Evolutionary conservation across 2,113 vertebrate genomes (phyloP), one percentile per base, ranked within the genome.

Genomic region (Pterocles gutturalis): DNA sequence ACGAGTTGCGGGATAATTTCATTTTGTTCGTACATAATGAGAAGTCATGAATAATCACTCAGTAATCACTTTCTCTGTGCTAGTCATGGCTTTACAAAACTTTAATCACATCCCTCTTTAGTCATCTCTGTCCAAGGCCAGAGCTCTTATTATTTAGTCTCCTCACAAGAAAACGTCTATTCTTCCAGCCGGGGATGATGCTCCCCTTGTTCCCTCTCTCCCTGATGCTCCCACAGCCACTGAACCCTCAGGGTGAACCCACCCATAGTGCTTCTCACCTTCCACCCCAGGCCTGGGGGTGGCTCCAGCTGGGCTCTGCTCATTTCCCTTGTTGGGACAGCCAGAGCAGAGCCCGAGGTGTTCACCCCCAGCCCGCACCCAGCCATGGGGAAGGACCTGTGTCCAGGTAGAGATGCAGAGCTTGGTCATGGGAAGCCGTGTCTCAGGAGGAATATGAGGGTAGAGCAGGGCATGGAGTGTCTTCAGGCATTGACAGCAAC

Each of bases 1-100:
- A 20, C 6, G 43, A 75, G 73, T 67, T 60, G 77, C 8, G 1
- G 87, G 83, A 89, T 92, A 89, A 93, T 96, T 93, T 95, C 33
- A 17, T 96, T 96, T 87, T 78, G 69, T 71, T 77, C n/a, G 0
- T 71, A 55, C 57, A 33, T 84, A 95, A 97, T 87, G 81, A 91
- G 93, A 38, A 89, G 38, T 62, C 2, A 2, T 72, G 91, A 87
- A 95, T 94, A 93, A 96, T 89, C 91, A 78, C 83, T 78, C 51
- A 2, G 46, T 81, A 95, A 92, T 96, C 91, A 55, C 72, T 62
- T 78, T 71, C 38, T 43, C 67, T 2, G 13, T 38, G 83, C 80
- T 75, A 75, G 77, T 89, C 83, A 79, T 2, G 72, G 80, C 80
- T 95, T 82, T 78, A 87, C 60, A 89, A 34, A 91, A 72, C 77